phyloP scores from a whole-genome alignment of 2,888 invertebrate genomes.

The Athrips mouffetella region DNA sequence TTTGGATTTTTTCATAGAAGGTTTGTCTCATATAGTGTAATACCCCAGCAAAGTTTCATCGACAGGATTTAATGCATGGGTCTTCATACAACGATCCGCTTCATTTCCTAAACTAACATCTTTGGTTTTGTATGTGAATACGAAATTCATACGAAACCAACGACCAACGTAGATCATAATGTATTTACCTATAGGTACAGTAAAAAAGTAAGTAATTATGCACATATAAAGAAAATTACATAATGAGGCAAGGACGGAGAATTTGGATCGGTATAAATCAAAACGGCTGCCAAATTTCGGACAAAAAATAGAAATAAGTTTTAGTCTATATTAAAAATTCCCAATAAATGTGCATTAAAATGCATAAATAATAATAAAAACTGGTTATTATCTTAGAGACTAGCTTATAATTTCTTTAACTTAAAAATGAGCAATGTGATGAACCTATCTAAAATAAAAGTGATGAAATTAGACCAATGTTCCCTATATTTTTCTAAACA shows the following conservation, averaged over 20 bases:
- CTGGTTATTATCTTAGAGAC: slow-evolving; percentile 28
- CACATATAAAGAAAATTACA: slow-evolving; percentile 25
- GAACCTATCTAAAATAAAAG: background rate
- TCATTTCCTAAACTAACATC: too few relatives aligned
- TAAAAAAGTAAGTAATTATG: slow-evolving; percentile 20
- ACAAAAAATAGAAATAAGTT: background rate
- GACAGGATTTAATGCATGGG: too few relatives aligned
- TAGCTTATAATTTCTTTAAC: slow-evolving; percentile 23
- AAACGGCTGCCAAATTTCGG: slow-evolving; percentile 1
- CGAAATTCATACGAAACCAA: too few relatives aligned
- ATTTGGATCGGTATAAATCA: slow-evolving; percentile 24
- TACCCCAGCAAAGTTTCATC: too few relatives aligned
- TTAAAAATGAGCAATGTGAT: slow-evolving; percentile 29
- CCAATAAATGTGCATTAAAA: slow-evolving; percentile 1
- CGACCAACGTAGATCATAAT: too few relatives aligned
- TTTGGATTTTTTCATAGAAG: too few relatives aligned
- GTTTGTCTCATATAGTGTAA: too few relatives aligned
- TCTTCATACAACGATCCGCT: too few relatives aligned
- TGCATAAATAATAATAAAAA: slow-evolving; percentile 19
- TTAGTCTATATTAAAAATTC: background rate
- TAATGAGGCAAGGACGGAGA: slow-evolving; percentile 29
- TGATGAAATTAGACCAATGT: background rate
- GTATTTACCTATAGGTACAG: background rate
- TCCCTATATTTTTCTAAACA: background rate
- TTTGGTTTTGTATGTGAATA: too few relatives aligned